Conservation (phyloP, 1,140 invertebrate species). For the Carcinoscorpius rotundicauda region DNA sequence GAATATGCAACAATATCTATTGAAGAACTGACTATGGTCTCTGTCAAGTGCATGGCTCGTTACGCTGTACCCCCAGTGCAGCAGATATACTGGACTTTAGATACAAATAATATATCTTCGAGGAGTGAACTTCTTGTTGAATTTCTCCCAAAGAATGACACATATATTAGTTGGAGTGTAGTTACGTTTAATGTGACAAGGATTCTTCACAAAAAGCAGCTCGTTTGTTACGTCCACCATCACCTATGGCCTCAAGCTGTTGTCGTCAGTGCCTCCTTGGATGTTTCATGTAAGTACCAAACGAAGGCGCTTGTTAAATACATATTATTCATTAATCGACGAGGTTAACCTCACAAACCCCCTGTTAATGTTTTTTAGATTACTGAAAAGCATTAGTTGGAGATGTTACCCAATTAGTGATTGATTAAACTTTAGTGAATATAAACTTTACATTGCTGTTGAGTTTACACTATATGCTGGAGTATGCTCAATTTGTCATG, state of each 20-base stretch:
- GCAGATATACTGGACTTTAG: slow-evolving; percentile 33
- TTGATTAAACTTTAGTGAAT: too few relatives aligned
- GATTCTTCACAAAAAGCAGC: slow-evolving; percentile 58
- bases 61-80: slow-evolving; percentile 60
- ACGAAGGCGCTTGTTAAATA: too few relatives aligned
- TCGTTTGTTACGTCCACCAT: slow-evolving; percentile 58
- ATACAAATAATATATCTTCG: slow-evolving; percentile 27
- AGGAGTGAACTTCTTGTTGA: slow-evolving; percentile 25
- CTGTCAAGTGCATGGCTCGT: slow-evolving; percentile 65
- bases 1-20: slow-evolving; percentile 25
- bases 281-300: slow-evolving; percentile 62
- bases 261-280: slow-evolving; percentile 56
- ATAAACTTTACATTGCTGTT: too few relatives aligned
- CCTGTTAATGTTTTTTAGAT: too few relatives aligned
- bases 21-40: slow-evolving; percentile 36
- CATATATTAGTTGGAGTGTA: slow-evolving; percentile 49
- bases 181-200: slow-evolving; percentile 50
- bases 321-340: too few relatives aligned
- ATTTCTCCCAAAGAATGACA: slow-evolving; percentile 28
- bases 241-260: slow-evolving; percentile 48
- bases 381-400: too few relatives aligned
- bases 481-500: too few relatives aligned
- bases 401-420: too few relatives aligned
- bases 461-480: too few relatives aligned
- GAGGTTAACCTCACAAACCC: too few relatives aligned